A percentile compares a stretch with the other conserved stretches of the same genome.
Conservation (phyloP, 2,113 vertebrate species). For the Gnathonemus longibarbis region DNA sequence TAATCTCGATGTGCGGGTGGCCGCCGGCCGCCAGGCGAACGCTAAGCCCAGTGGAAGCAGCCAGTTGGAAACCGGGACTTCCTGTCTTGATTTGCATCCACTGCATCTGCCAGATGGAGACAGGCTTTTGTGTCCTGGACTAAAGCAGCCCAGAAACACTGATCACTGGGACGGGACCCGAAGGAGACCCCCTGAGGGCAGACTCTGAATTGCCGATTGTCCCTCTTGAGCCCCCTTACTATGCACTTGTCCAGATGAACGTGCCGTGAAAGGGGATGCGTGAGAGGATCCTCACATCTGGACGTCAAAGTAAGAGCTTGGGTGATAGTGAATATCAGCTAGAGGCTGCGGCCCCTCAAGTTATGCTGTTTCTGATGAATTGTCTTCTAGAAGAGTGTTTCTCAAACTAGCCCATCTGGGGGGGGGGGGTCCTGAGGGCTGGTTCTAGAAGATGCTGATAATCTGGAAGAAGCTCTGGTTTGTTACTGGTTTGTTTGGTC, state of each 20-base stretch:
- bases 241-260: background rate
- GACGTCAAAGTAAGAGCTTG: background rate
- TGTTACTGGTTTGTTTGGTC: background rate
- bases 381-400: background rate
- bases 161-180: background rate
- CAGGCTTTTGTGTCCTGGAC: background rate
- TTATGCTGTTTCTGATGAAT: background rate
- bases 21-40: too few relatives aligned
- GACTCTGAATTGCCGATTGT: conserved; percentile 38
- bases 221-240: background rate
- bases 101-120: background rate
- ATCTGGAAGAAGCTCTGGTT: background rate
- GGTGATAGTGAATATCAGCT: background rate
- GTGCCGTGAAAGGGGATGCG: background rate
- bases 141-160: background rate
- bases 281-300: background rate
- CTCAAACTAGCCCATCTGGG: background rate
- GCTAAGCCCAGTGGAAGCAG: background rate
- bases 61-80: background rate
- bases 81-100: background rate
- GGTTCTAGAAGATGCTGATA: background rate
- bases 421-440: background rate
- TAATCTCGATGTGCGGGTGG: background rate
- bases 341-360: background rate
- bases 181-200: background rate